Conservation (phyloP, 2,113 vertebrate genomes). For the Quiscalus mexicanus region DNA sequence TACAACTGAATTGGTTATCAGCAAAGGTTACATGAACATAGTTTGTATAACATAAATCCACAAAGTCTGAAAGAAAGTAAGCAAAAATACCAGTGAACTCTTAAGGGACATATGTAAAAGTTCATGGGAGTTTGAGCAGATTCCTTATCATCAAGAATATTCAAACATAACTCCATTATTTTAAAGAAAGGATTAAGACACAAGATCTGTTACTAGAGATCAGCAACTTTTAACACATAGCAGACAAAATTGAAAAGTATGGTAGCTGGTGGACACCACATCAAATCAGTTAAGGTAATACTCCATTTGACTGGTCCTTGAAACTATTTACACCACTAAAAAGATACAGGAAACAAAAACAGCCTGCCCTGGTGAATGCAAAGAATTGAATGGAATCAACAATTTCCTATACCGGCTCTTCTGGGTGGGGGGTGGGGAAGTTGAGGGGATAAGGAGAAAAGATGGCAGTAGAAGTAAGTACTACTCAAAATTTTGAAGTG, state of each 20-base stretch:
- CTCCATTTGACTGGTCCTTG: background rate
- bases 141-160: background rate
- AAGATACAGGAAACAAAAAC: background rate
- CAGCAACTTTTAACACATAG: background rate
- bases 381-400: background rate
- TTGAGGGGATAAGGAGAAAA: background rate
- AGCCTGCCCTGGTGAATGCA: background rate
- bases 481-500: background rate
- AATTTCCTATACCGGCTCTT: background rate
- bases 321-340: background rate
- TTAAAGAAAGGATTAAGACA: slow-evolving; percentile 40
- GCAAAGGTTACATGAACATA: slow-evolving; percentile 5
- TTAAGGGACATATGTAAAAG: slow-evolving; percentile 16
- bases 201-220: slow-evolving; percentile 10
- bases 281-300: background rate
- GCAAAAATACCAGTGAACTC: slow-evolving; percentile 56
- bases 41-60: slow-evolving; percentile 40
- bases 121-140: slow-evolving; percentile 42
- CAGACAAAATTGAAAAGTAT: background rate
- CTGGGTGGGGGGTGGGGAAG: fast-evolving
- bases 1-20: background rate
- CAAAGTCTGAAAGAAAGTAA: slow-evolving; percentile 34
- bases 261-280: background rate
- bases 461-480: background rate
- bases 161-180: slow-evolving; percentile 10